Evolutionary conservation across 2,113 vertebrate genomes (phyloP).

Genomic region (Symphodus melops): DNA sequence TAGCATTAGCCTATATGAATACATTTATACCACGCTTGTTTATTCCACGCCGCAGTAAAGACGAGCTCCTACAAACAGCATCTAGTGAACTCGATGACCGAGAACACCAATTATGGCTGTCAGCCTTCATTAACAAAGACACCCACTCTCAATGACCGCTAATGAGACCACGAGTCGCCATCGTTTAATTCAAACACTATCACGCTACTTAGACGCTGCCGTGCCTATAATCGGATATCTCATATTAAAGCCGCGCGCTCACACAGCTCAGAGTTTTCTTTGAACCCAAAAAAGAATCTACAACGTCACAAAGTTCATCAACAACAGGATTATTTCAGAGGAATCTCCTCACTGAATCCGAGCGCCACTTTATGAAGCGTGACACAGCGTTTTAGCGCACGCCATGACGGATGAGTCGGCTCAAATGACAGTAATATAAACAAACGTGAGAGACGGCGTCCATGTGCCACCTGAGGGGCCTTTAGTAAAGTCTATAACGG

Average conservation of each 20-base stretch:
- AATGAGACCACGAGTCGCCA: not conserved
- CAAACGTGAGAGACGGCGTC: not conserved
- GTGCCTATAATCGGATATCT: constrained; percentile 4
- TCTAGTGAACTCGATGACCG: constrained; percentile 25
- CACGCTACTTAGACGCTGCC: not conserved
- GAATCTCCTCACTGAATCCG: constrained; percentile 38
- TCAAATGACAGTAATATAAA: constrained; percentile 5
- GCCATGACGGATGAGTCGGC: not conserved
- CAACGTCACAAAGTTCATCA: constrained; percentile 41
- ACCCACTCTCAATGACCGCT: constrained; percentile 15
- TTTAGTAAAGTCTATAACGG: not conserved
- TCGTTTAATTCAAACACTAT: constrained; percentile 21
- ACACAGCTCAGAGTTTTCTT: not conserved
- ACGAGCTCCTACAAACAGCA: constrained; percentile 33
- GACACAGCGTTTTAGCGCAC: constrained; percentile 2
- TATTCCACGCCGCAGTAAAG: constrained; percentile 18
- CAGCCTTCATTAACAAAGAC: constrained; percentile 45
- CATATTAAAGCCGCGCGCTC: not conserved
- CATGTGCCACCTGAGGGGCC: not conserved
- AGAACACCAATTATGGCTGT: constrained; percentile 47
- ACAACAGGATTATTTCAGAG: constrained; percentile 50
- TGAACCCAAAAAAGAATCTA: constrained; percentile 7
- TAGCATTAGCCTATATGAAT: constrained; percentile 42
- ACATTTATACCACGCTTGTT: constrained; percentile 21
- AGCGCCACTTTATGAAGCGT: not conserved